Percentiles rank a stretch among this genome's conserved stretches.
These are phyloP conservation scores for Hylaeus anthracinus DNA, from an alignment of 1,140 invertebrate genomes.

Conservation along the genomic window DNA sequence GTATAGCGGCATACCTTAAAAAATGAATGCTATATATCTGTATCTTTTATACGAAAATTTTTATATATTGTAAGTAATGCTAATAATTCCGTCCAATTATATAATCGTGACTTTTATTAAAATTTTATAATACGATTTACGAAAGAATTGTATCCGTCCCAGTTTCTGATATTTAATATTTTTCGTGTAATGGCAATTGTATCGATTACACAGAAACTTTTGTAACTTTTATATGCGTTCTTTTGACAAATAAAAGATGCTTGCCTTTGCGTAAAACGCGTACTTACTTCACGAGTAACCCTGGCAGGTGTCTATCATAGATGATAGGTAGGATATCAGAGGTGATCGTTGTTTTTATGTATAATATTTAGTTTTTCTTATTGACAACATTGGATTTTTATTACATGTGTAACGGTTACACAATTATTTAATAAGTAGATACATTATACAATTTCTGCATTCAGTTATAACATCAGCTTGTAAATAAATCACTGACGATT, in stretches of 20 bases:
- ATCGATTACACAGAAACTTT: not conserved
- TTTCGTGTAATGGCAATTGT: not conserved
- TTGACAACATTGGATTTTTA: constrained; percentile 77
- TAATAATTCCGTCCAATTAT: constrained; percentile 57
- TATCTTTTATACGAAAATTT: constrained; percentile 34
- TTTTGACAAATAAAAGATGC: constrained; percentile 31
- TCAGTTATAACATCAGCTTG: constrained; percentile 58
- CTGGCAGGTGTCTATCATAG: not conserved
- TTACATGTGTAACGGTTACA: constrained; percentile 75
- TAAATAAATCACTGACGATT: constrained; percentile 59
- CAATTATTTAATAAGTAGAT: constrained; percentile 70
- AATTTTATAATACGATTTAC: not conserved
- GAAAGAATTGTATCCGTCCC: not conserved
- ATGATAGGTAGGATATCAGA: no score
- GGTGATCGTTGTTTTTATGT: constrained; percentile 5
- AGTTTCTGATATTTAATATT: constrained; percentile 6
- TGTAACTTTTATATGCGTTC: constrained; percentile 49
- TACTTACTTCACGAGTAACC: no score
- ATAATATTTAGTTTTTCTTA: constrained; percentile 72
- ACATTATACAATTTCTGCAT: constrained; percentile 67
- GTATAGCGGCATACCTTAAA: not conserved
- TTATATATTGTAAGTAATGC: constrained; percentile 10
- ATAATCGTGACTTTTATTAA: constrained; percentile 18
- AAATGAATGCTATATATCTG: not conserved
- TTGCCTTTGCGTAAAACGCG: constrained; percentile 14